phyloP scores from a whole-genome alignment of 2,113 vertebrate genomes.

The Menura novaehollandiae region DNA sequence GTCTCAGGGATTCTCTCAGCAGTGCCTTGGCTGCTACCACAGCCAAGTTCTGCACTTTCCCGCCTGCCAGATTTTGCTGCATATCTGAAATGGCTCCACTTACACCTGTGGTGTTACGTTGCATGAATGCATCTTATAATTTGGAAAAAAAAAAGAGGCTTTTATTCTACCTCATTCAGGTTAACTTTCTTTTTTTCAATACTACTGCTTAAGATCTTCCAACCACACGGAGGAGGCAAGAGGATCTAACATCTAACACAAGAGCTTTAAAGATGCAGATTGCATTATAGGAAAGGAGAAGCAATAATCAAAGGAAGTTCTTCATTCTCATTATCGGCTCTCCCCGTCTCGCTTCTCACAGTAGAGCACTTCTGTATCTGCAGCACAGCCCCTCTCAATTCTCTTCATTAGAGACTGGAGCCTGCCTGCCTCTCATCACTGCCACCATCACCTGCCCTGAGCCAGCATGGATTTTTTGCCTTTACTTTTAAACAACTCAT shows the following conservation, averaged over 20 bases:
- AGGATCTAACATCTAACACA: background rate
- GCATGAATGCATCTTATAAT: background rate
- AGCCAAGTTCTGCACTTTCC: background rate
- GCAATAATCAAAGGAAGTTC: conserved; percentile 44
- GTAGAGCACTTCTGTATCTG: background rate
- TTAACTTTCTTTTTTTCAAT: background rate
- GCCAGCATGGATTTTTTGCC: background rate
- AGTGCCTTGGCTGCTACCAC: background rate
- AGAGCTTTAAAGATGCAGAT: conserved; percentile 34
- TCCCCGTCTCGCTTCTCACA: background rate
- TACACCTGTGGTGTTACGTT: background rate
- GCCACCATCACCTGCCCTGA: background rate
- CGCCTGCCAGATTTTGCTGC: background rate
- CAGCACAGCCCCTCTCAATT: conserved; percentile 33
- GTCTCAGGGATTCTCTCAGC: background rate
- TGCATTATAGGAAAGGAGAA: conserved; percentile 36
- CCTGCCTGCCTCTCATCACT: background rate
- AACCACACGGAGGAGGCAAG: background rate
- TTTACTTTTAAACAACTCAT: conserved; percentile 3
- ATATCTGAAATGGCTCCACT: background rate
- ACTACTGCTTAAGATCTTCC: background rate
- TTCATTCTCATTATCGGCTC: conserved; percentile 51
- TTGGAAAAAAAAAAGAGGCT: background rate
- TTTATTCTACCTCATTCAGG: background rate
- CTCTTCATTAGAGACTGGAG: background rate